Conservation (phyloP, 2,888 invertebrate genomes). For the Podotricha telesiphe region DNA sequence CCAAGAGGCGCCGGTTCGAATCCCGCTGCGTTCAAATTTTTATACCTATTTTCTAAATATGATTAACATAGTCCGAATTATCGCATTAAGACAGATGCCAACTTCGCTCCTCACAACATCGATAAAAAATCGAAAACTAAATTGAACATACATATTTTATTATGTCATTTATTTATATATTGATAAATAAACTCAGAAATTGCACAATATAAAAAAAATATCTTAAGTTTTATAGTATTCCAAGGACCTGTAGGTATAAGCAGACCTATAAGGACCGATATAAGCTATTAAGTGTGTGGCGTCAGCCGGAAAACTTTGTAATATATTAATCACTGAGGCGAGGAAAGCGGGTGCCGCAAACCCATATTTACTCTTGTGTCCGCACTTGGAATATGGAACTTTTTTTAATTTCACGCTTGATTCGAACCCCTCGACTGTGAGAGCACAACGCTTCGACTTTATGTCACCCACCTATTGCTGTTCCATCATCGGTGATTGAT, state of each 20-base stretch:
- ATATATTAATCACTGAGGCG: constrained; percentile 26
- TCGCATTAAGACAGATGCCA: no score
- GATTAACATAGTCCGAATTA: no score
- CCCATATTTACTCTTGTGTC: constrained; percentile 32
- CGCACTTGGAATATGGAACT: constrained; percentile 59
- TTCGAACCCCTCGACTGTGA: constrained; percentile 58
- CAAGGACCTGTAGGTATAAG: background rate
- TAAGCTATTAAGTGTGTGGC: background rate
- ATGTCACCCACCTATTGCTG: constrained; percentile 44
- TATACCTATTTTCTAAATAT: no score
- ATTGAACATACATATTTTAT: no score
- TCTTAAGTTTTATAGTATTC: background rate
- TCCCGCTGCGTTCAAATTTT: no score
- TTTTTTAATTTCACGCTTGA: constrained; percentile 81
- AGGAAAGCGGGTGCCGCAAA: constrained; percentile 22
- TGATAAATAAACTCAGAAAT: no score
- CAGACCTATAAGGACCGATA: no score
- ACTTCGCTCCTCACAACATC: no score
- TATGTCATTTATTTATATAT: no score
- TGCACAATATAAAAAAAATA: no score
- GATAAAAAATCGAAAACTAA: no score
- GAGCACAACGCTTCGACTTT: constrained; percentile 29
- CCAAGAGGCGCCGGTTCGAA: no score
- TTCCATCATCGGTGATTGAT: constrained; percentile 51
- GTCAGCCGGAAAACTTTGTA: constrained; percentile 16